Conservation (phyloP, 2,888 invertebrate genomes). For the Conomelus anceps region DNA sequence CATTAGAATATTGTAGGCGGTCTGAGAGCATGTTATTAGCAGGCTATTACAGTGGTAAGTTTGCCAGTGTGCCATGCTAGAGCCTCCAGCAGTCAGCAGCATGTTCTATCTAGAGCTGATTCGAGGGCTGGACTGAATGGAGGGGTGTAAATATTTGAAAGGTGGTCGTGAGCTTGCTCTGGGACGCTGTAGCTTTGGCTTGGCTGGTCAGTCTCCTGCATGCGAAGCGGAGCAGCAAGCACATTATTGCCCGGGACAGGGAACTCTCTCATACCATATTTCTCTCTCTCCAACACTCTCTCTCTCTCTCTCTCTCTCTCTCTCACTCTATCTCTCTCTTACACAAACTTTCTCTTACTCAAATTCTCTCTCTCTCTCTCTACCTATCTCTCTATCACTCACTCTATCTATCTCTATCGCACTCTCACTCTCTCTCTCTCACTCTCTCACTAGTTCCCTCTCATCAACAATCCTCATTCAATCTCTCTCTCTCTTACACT, state of each 20-base stretch:
- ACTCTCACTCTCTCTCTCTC: constrained; percentile 34
- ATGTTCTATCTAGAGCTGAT: not conserved
- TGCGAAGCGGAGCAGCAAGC: not conserved
- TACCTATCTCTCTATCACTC: too few relatives aligned
- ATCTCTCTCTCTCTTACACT: constrained; percentile 7
- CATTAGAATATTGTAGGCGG: not conserved
- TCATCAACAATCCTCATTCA: not conserved
- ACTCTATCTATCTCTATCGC: constrained; percentile 31
- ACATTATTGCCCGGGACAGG: not conserved
- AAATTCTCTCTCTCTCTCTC: too few relatives aligned
- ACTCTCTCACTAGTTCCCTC: constrained; percentile 20
- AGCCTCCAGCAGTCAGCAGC: not conserved
- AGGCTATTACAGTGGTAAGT: not conserved
- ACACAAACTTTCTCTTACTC: not conserved
- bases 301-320: constrained; percentile 10
- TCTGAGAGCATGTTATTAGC: not conserved
- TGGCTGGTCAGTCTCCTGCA: not conserved
- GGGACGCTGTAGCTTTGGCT: not conserved
- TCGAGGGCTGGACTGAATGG: not conserved
- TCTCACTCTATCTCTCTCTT: constrained; percentile 1
- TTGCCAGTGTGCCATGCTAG: not conserved
- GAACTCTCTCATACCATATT: not conserved
- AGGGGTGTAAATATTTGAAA: not conserved
- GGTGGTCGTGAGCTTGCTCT: not conserved
- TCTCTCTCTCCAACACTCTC: constrained; percentile 3